These are phyloP conservation scores for Neopipo cinnamomea DNA, from an alignment of 2,113 vertebrate genomes.

Conservation along the genomic window DNA sequence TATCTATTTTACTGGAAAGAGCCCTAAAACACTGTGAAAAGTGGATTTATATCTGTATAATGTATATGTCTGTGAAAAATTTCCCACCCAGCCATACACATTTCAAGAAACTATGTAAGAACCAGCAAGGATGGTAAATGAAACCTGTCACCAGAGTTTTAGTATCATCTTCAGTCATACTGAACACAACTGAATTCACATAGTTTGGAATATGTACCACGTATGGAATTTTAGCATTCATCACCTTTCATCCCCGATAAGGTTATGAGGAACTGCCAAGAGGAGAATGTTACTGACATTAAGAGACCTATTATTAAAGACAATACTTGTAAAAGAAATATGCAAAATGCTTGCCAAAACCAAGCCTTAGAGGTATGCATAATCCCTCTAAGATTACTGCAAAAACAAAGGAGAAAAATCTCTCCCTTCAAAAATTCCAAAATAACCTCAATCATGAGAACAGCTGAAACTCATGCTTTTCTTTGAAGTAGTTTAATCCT, in stretches of 20 bases:
- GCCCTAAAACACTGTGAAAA: neutral
- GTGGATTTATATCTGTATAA: neutral
- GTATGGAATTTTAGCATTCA: neutral
- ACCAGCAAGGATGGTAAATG: neutral
- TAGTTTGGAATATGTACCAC: neutral
- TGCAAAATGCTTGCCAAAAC: neutral
- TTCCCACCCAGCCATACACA: neutral
- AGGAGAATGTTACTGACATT: neutral
- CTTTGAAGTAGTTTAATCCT: neutral
- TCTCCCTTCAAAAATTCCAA: neutral
- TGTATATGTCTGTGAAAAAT: neutral
- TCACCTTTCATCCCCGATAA: neutral
- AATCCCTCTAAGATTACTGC: neutral
- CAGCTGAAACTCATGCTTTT: neutral
- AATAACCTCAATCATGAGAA: neutral
- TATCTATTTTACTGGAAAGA: neutral
- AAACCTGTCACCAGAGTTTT: neutral
- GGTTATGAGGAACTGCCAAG: neutral
- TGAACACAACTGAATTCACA: neutral
- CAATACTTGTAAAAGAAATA: neutral
- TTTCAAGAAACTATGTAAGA: neutral
- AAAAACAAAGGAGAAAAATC: neutral
- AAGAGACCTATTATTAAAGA: neutral
- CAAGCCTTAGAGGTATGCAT: neutral
- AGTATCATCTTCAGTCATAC: neutral